These are phyloP conservation scores for Microtus pennsylvanicus DNA, from an alignment of 2,113 vertebrate species.

Conservation along the genomic window DNA sequence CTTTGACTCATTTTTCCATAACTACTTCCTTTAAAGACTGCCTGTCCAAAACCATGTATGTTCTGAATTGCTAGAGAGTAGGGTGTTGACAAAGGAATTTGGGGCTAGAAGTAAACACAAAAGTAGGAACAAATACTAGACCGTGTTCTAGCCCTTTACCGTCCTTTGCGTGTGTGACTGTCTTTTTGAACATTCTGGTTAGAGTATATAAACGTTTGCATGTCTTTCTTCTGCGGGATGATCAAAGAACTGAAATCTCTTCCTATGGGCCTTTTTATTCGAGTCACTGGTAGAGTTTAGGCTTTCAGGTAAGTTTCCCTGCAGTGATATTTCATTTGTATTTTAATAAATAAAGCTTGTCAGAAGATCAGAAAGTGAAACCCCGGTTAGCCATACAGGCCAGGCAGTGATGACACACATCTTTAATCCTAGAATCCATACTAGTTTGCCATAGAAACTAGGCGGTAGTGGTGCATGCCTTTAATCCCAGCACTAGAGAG, in stretches of 20 bases:
- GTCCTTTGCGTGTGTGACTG: not conserved
- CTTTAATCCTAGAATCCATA: no score
- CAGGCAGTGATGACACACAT: no score
- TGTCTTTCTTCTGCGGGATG: not conserved
- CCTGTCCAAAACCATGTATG: not conserved
- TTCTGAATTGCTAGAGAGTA: not conserved
- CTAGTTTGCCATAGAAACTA: no score
- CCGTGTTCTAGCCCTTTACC: rapidly evolving
- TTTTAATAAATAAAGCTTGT: no score
- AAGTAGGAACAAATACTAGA: no score
- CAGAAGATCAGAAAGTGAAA: no score
- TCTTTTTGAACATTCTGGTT: not conserved
- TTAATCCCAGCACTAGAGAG: no score
- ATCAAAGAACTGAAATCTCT: not conserved
- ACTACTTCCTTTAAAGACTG: not conserved
- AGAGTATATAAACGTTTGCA: not conserved
- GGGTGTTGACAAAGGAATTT: not conserved
- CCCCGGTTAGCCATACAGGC: no score
- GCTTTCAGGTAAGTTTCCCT: not conserved
- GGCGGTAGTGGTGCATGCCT: no score
- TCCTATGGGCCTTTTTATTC: not conserved
- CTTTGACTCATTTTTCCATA: not conserved
- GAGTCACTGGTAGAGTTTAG: not conserved
- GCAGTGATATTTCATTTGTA: no score
- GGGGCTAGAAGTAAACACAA: not conserved